Percentiles rank a stretch among this genome's conserved stretches.
Conservation (phyloP, 2,888 invertebrate species). For the Tachina lurida region DNA sequence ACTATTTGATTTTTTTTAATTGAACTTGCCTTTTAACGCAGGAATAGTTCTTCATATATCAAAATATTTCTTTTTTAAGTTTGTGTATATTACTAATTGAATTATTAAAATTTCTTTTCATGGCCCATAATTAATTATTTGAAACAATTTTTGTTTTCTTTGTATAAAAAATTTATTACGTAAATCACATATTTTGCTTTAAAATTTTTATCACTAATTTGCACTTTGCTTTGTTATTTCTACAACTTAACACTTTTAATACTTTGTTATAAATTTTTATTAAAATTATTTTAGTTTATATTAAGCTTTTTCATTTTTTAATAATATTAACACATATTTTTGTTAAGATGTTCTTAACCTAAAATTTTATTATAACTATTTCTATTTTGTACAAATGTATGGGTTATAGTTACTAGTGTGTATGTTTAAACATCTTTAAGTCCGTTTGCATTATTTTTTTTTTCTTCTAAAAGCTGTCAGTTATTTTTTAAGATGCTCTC, state of each 20-base stretch:
- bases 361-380: conserved; percentile 13
- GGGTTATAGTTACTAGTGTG: neutral
- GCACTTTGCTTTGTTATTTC: conserved; percentile 4
- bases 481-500: conserved; percentile 72
- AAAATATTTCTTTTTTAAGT: neutral
- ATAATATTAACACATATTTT: neutral
- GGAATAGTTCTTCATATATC: neutral
- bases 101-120: neutral
- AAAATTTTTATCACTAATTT: conserved; percentile 42
- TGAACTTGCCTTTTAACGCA: neutral
- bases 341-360: conserved; percentile 10
- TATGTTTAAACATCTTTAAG: conserved; percentile 53
- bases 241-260: conserved; percentile 6
- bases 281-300: conserved; percentile 39
- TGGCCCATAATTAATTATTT: neutral
- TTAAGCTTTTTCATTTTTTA: neutral
- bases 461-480: neutral
- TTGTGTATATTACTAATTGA: neutral
- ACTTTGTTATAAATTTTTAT: conserved; percentile 32
- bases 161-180: conserved; percentile 39
- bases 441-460: conserved; percentile 60
- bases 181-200: conserved; percentile 57
- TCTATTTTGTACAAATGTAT: conserved; percentile 11
- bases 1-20: neutral
- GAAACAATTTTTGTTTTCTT: neutral